Evolutionary conservation across 37 sponge, comb jelly and placozoan genomes (phyloP), one percentile per base, ranked within the genome.

Genomic region (Ianthella basta): DNA sequence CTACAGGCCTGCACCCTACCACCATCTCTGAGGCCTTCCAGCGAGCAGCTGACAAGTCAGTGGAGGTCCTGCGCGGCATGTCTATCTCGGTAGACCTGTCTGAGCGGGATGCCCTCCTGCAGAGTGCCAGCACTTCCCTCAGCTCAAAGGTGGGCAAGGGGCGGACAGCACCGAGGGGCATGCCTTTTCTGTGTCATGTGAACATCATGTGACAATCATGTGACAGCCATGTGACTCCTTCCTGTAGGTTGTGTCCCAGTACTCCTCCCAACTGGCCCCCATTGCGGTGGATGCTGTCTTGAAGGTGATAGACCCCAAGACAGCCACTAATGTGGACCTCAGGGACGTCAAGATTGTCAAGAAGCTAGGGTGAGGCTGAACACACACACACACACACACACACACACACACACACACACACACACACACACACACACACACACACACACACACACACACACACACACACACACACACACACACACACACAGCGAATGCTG

Each of bases 71-170:
- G 44, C 86, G 79, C 16, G 86, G 70, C 44, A 93, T 99, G 92
- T 85, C 99, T 20, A 81, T 84, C 19, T 92, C 95, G 44, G 88
- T 99, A 29, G 85, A 91, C 25, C 89, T 99, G 56, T 83, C 84
- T 16, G 97, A 99, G 79, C 64, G 92, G 32, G 94, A 96, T 39
- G 90, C 96, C 18, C 83, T 99, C 25, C 84, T 99, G 25, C 95
- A 95, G 89, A 99, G 94, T 84, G 99, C 99, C 68, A 94, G 96
- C 55, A 99, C 99, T 19, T 92, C 99, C 16, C 90, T 99, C 72
- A 92, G 80, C 88, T 99, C 99, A 14, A 99, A 99, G 89, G 98
- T 94, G 4, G 38, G 57, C 41, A 1, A 4, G n/a, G n/a, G n/a
- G n/a, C n/a, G n/a, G n/a, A n/a, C n/a, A n/a, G n/a, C n/a, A n/a